Conservation (phyloP, 2,797 vertebrate species). For the Buphagus erythrorhynchus region DNA sequence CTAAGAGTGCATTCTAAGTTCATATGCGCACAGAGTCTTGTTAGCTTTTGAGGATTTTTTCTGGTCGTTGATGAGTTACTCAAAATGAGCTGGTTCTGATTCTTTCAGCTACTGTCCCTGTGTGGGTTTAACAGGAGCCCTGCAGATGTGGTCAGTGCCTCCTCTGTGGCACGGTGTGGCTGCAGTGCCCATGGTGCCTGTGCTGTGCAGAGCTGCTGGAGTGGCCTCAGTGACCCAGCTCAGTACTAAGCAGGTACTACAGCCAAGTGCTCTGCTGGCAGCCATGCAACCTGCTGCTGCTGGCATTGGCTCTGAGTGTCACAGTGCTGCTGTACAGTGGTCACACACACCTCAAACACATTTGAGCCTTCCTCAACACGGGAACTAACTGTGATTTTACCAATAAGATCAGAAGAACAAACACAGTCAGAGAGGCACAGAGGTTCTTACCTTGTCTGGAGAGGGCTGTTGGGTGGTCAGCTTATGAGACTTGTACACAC, state of each 20-base stretch:
- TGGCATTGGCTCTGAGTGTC: not conserved
- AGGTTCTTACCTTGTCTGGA: not conserved
- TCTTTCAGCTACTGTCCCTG: not conserved
- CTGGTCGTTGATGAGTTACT: not conserved
- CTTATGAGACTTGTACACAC: not conserved
- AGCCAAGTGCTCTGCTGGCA: not conserved
- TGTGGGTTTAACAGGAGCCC: not conserved
- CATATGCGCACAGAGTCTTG: accelerated
- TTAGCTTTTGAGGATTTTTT: not conserved
- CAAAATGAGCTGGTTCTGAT: not conserved
- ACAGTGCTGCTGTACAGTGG: not conserved
- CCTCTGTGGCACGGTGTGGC: accelerated
- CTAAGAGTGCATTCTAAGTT: not conserved
- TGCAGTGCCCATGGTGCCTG: accelerated
- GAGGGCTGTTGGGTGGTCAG: not conserved
- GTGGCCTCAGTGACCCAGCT: not conserved
- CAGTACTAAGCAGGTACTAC: not conserved
- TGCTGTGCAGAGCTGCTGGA: not conserved
- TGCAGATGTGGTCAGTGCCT: accelerated
- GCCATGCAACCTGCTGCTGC: not conserved
- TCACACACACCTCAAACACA: not conserved
- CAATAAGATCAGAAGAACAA: not conserved
- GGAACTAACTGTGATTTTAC: not conserved
- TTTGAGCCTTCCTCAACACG: not conserved
- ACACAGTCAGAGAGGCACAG: not conserved